Evolutionary conservation across 2,888 invertebrate species (phyloP).

Genomic region (Andrena hattorfiana): DNA sequence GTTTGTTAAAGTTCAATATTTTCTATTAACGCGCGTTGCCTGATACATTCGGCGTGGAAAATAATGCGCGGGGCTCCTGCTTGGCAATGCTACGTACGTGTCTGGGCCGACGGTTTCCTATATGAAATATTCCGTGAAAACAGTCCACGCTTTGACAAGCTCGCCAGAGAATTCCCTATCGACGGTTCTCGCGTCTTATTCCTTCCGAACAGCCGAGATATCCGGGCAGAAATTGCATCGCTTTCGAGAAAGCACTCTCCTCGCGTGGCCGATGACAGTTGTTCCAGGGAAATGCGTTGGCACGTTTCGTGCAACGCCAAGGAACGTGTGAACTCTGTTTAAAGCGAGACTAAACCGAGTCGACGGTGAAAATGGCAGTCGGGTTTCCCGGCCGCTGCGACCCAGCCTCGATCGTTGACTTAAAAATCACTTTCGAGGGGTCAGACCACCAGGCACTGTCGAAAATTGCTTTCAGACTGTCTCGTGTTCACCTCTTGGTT

Average conservation of each 20-base stretch:
- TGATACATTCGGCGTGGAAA: not conserved
- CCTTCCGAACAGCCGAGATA: slow-evolving; percentile 21
- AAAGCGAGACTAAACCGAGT: slow-evolving; percentile 28
- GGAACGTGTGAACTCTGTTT: slow-evolving; percentile 24
- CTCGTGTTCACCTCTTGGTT: not conserved
- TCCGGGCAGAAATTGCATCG: slow-evolving; percentile 41
- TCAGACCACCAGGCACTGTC: not conserved
- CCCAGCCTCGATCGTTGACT: slow-evolving; percentile 2
- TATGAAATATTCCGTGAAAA: not conserved
- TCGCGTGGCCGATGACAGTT: slow-evolving; percentile 53
- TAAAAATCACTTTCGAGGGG: slow-evolving; percentile 21
- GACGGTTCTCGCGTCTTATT: slow-evolving; percentile 36
- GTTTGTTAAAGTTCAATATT: not conserved
- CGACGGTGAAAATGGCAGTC: slow-evolving; percentile 41
- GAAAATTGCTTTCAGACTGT: slow-evolving; percentile 4
- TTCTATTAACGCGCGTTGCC: not conserved
- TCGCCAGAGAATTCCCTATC: slow-evolving; percentile 39
- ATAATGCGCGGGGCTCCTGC: not conserved
- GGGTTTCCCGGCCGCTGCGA: not conserved
- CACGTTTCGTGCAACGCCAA: slow-evolving; percentile 24
- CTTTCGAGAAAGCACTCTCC: slow-evolving; percentile 38
- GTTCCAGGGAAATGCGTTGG: slow-evolving; percentile 47
- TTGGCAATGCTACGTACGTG: not conserved
- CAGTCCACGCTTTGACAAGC: slow-evolving; percentile 14
- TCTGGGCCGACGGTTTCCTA: slow-evolving; percentile 11